Evolutionary conservation across 2,797 vertebrate species (phyloP).

Genomic region (Galago senegalensis): DNA sequence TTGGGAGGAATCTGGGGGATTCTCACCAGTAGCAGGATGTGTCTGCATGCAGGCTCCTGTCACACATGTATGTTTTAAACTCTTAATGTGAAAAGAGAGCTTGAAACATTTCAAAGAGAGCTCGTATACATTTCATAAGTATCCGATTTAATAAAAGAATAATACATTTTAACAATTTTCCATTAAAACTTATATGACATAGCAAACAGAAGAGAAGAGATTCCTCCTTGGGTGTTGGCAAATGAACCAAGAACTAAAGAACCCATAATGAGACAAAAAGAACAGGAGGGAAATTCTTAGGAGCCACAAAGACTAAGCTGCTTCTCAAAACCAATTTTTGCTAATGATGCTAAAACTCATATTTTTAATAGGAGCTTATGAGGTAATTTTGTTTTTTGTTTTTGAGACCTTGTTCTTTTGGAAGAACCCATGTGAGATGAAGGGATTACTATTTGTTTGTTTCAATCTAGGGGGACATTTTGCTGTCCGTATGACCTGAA

Average conservation of each 20-base stretch:
- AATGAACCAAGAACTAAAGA: slow-evolving; percentile 1
- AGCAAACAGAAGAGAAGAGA: slow-evolving; percentile 66
- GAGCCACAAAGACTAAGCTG: background rate
- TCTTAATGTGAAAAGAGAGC: background rate
- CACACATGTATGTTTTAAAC: background rate
- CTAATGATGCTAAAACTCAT: background rate
- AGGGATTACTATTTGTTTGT: background rate
- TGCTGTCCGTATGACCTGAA: background rate
- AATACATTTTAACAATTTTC: slow-evolving; percentile 47
- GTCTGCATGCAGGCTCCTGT: background rate
- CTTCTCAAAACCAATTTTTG: background rate
- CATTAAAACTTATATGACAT: background rate
- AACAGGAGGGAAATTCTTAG: slow-evolving; percentile 16
- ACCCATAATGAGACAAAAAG: slow-evolving; percentile 36
- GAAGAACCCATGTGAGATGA: background rate
- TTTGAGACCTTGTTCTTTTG: slow-evolving; percentile 27
- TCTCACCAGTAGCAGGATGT: background rate
- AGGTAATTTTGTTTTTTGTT: background rate
- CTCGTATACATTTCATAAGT: background rate
- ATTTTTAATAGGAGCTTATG: background rate
- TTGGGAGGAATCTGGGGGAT: slow-evolving; percentile 37
- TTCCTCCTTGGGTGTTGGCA: slow-evolving; percentile 43
- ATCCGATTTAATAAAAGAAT: slow-evolving; percentile 33
- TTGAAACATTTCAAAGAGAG: background rate
- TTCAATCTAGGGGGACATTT: background rate